phyloP scores from a whole-genome alignment of 1,140 invertebrate species.

The Chlorops oryzae region DNA sequence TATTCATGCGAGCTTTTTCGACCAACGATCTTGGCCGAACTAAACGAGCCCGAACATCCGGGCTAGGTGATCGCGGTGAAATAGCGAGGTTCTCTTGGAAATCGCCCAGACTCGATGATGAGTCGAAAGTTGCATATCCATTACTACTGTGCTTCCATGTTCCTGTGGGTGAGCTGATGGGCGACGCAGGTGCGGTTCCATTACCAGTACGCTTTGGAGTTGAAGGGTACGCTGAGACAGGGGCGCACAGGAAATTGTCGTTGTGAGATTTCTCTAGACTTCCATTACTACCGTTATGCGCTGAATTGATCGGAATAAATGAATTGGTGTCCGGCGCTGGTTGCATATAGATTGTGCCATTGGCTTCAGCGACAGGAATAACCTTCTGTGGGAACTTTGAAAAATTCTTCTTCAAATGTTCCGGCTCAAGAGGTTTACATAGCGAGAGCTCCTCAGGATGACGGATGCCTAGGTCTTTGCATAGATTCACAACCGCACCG shows the following conservation, averaged over 20 bases:
- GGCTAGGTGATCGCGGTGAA: constrained; percentile 68
- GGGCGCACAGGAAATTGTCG: constrained; percentile 51
- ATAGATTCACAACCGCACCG: constrained; percentile 86
- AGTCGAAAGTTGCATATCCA: constrained; percentile 41
- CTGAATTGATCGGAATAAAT: constrained; percentile 65
- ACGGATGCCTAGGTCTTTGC: constrained; percentile 93
- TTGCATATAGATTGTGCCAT: constrained; percentile 40
- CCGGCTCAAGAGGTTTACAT: constrained; percentile 79
- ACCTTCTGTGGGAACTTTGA: constrained; percentile 66
- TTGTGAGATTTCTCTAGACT: constrained; percentile 62
- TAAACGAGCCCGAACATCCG: constrained; percentile 68
- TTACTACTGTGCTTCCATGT: constrained; percentile 39
- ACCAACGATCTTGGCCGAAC: constrained; percentile 85
- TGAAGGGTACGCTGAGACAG: constrained; percentile 31
- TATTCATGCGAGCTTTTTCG: constrained; percentile 94
- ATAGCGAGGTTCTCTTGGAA: constrained; percentile 72
- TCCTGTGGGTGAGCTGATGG: constrained; percentile 59
- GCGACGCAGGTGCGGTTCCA: constrained; percentile 55
- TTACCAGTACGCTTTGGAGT: constrained; percentile 63
- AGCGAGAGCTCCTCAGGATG: constrained; percentile 96
- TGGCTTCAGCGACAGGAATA: constrained; percentile 50
- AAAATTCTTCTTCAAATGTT: constrained; percentile 83
- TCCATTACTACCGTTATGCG: constrained; percentile 61
- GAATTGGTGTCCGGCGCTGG: constrained; percentile 77
- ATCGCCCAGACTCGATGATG: constrained; percentile 56